Conservation (phyloP, 2,113 vertebrate genomes). For the Cebidichthys violaceus region DNA sequence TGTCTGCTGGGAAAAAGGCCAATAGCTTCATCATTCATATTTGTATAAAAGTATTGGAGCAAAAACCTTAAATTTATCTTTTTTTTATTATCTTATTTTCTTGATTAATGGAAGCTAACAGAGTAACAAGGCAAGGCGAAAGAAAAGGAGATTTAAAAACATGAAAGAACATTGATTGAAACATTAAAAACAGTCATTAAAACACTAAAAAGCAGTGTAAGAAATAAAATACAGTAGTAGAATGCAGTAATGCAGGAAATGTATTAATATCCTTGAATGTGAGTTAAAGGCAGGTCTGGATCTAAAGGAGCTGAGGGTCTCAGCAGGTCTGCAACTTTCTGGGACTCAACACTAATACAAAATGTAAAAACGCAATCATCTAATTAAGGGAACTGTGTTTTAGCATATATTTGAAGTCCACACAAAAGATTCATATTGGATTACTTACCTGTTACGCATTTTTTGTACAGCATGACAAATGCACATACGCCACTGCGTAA, state of each 20-base stretch:
- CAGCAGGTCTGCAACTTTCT: too few species aligned
- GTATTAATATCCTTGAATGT: too few species aligned
- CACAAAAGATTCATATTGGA: not conserved
- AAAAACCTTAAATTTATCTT: not conserved
- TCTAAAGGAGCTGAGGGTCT: too few species aligned
- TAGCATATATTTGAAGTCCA: not conserved
- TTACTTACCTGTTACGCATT: not conserved
- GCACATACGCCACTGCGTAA: not conserved
- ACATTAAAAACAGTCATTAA: too few species aligned
- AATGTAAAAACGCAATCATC: not conserved
- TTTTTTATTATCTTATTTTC: not conserved
- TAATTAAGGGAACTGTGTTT: not conserved
- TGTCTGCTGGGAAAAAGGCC: not conserved
- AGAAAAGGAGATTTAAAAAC: too few species aligned
- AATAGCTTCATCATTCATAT: not conserved
- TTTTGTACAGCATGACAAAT: constrained; percentile 2
- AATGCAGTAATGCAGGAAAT: too few species aligned
- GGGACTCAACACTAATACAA: not conserved
- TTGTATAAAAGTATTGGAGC: too few species aligned
- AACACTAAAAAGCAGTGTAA: too few species aligned
- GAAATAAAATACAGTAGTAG: too few species aligned
- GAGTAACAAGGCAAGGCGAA: too few species aligned
- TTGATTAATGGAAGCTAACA: not conserved
- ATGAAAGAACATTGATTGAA: too few species aligned
- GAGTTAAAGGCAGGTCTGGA: too few species aligned